phyloP scores from a whole-genome alignment of 2,888 invertebrate species.

The Chymomyza amoena region DNA sequence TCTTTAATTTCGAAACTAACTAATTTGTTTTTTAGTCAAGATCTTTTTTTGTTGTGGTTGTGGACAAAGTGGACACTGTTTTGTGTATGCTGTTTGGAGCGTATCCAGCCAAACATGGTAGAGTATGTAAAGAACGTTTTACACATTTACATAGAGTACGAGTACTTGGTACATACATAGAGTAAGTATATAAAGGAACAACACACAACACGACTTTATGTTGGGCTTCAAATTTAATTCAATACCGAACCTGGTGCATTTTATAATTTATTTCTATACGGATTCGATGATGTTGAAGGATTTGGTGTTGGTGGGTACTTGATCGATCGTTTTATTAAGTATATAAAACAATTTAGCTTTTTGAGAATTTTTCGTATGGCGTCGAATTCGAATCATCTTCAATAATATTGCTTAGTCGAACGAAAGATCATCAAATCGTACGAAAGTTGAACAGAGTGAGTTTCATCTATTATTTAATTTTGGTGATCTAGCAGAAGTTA shows the following conservation, averaged over 20 bases:
- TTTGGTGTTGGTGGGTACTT: conserved; percentile 35
- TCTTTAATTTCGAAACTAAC: background rate
- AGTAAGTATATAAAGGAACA: conserved; percentile 33
- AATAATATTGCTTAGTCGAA: conserved; percentile 29
- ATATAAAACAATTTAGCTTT: conserved; percentile 17
- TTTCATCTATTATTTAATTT: conserved; percentile 29
- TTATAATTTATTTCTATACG: conserved; percentile 24
- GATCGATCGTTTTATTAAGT: conserved; percentile 38
- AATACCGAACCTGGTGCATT: conserved; percentile 65
- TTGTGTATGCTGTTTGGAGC: conserved; percentile 4
- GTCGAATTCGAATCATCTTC: conserved; percentile 43
- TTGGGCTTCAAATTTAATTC: conserved; percentile 49
- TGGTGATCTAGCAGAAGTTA: conserved; percentile 38
- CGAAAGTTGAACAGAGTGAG: conserved; percentile 58
- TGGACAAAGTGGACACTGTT: background rate
- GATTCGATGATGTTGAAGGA: background rate
- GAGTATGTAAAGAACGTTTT: conserved; percentile 7
- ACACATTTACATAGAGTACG: conserved; percentile 18
- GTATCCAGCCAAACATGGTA: conserved; percentile 27
- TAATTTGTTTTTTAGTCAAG: background rate
- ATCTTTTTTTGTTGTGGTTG: background rate
- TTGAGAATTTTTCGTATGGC: conserved; percentile 46
- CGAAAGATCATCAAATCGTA: conserved; percentile 58
- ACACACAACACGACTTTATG: conserved; percentile 42
- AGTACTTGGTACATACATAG: conserved; percentile 11